phyloP scores from a whole-genome alignment of 2,888 invertebrate species.

The Hemistola chrysoprasaria region DNA sequence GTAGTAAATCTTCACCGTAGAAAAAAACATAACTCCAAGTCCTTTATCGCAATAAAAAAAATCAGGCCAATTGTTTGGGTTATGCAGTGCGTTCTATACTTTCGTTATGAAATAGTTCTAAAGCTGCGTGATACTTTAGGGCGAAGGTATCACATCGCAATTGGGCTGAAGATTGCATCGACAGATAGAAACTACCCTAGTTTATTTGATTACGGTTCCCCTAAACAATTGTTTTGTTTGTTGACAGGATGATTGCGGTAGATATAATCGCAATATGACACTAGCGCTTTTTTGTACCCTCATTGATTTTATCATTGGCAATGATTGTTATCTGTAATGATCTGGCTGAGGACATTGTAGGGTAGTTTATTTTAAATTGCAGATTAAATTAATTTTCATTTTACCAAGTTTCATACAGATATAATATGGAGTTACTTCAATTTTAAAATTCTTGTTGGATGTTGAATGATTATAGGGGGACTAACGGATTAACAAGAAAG shows the following conservation, averaged over 20 bases:
- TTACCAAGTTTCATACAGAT: too few species aligned
- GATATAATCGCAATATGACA: slow-evolving; percentile 25
- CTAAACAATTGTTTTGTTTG: slow-evolving; percentile 39
- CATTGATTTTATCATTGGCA: slow-evolving; percentile 4
- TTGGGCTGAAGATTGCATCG: slow-evolving; percentile 63
- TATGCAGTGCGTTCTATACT: not conserved
- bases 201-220: slow-evolving; percentile 68
- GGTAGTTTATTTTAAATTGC: too few species aligned
- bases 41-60: slow-evolving; percentile 1
- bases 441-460: too few species aligned
- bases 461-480: too few species aligned
- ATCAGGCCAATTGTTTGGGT: not conserved
- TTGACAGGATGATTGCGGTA: slow-evolving; percentile 36
- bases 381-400: too few species aligned
- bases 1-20: not conserved
- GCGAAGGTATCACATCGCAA: slow-evolving; percentile 67
- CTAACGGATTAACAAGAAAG: too few species aligned
- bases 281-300: slow-evolving; percentile 11
- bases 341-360: not conserved
- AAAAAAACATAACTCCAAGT: not conserved
- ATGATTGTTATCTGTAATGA: slow-evolving; percentile 1
- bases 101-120: slow-evolving; percentile 4
- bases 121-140: not conserved
- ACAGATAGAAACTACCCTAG: slow-evolving; percentile 58
- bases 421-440: too few species aligned